Conservation (phyloP, 2,888 invertebrate species). For the Nasonia oneida region DNA sequence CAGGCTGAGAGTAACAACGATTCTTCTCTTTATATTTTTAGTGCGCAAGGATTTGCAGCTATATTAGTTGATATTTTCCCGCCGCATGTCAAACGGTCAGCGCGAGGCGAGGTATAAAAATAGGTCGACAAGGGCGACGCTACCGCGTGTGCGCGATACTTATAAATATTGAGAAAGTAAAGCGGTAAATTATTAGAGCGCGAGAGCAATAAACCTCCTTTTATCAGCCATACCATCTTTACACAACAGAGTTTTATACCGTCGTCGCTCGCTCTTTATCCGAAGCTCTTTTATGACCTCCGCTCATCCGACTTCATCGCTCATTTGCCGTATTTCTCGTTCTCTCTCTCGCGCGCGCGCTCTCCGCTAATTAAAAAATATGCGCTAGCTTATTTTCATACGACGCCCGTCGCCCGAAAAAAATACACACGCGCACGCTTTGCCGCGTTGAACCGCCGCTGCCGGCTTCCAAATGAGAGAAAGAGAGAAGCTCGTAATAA, state of each 20-base stretch:
- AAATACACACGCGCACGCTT: not conserved
- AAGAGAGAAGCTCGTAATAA: not conserved
- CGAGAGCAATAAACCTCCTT: slow-evolving; percentile 58
- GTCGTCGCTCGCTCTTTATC: slow-evolving; percentile 45
- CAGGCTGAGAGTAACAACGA: not conserved
- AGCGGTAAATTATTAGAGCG: slow-evolving; percentile 58
- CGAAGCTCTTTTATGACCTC: slow-evolving; percentile 58
- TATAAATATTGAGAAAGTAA: slow-evolving; percentile 58
- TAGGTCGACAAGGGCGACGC: slow-evolving; percentile 3
- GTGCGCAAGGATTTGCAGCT: not conserved
- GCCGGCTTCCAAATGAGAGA: slow-evolving; percentile 23
- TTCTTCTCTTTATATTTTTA: not conserved
- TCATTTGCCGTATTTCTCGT: slow-evolving; percentile 51
- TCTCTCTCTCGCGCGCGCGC: not conserved
- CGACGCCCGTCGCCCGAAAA: slow-evolving; percentile 13
- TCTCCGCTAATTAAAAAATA: slow-evolving; percentile 61
- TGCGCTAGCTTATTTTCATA: slow-evolving; percentile 58
- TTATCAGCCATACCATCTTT: slow-evolving; percentile 59
- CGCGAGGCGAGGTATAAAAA: slow-evolving; percentile 11
- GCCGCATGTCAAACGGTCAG: not conserved
- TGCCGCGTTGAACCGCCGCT: slow-evolving; percentile 21
- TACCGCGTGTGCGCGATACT: not conserved
- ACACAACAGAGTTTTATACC: slow-evolving; percentile 54
- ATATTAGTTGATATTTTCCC: not conserved
- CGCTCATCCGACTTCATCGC: slow-evolving; percentile 58